These are phyloP conservation scores for Maniola jurtina DNA, from an alignment of 1,140 invertebrate genomes.

Conservation along the genomic window DNA sequence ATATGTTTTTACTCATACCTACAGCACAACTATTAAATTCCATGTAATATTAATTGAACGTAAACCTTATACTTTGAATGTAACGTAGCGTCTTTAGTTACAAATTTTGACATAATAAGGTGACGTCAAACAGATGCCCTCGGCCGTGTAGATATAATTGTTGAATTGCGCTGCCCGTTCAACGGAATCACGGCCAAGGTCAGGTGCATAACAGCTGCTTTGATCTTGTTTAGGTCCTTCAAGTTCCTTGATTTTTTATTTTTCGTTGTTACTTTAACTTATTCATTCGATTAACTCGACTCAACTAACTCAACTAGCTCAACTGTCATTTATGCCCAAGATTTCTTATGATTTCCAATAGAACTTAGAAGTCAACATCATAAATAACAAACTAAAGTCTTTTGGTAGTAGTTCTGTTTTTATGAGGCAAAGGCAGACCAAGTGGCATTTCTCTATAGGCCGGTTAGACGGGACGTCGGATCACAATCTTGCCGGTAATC, in stretches of 20 bases:
- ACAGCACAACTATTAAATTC: too few species aligned
- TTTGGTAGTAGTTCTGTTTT: conserved; percentile 3
- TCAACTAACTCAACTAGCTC: too few species aligned
- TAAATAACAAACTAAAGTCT: not conserved
- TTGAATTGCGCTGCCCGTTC: conserved; percentile 57
- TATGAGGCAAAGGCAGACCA: conserved; percentile 10
- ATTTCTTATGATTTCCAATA: not conserved
- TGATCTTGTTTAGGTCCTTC: conserved; percentile 3
- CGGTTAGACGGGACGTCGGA: conserved; percentile 45
- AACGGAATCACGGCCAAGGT: conserved; percentile 71
- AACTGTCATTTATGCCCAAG: too few species aligned
- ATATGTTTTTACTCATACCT: too few species aligned
- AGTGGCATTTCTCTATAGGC: conserved; percentile 37
- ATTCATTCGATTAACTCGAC: not conserved
- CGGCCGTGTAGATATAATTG: conserved; percentile 65
- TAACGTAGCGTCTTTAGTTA: conserved; percentile 1
- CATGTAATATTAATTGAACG: not conserved
- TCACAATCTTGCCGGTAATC: conserved; percentile 59
- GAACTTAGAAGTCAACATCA: not conserved
- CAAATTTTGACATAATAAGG: conserved; percentile 17
- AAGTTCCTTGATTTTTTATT: not conserved
- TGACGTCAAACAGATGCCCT: conserved; percentile 29
- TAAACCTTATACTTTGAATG: not conserved
- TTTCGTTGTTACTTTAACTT: not conserved
- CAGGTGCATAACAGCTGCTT: conserved; percentile 50